Percentiles rank a stretch among this genome's conserved stretches.
phyloP scores from a whole-genome alignment of 2,797 vertebrate species.

The Cottoperca gobio region DNA sequence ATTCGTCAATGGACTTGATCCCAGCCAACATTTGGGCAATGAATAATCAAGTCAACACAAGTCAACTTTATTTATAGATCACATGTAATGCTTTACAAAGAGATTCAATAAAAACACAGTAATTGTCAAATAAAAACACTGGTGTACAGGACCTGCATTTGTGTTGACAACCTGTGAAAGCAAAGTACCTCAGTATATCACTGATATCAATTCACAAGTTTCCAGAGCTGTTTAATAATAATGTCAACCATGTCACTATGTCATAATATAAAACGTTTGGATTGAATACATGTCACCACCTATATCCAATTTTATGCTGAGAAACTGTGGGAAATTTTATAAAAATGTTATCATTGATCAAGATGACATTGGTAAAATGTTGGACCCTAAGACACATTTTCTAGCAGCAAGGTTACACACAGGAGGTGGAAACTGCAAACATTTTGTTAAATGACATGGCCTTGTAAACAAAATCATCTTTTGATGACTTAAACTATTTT shows the following conservation, averaged over 20 bases:
- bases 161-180: background rate
- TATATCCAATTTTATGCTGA: background rate
- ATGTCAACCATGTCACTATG: background rate
- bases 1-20: background rate
- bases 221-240: slow-evolving; percentile 24
- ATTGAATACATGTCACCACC: background rate
- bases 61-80: too few relatives aligned
- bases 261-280: background rate
- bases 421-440: background rate
- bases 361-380: background rate
- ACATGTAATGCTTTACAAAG: too few relatives aligned
- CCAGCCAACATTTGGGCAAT: background rate
- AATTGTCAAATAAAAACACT: background rate
- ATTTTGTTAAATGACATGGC: background rate
- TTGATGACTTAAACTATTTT: slow-evolving; percentile 1
- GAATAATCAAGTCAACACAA: too few relatives aligned
- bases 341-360: background rate
- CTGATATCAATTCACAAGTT: slow-evolving; percentile 12
- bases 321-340: background rate
- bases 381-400: background rate
- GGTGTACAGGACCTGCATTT: background rate
- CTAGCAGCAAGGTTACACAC: background rate
- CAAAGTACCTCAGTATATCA: background rate
- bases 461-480: background rate
- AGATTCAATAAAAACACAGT: too few relatives aligned